Evolutionary conservation across 2,797 vertebrate species (phyloP), one percentile per base, ranked within the genome.

Genomic region (Centroberyx gerrardi): DNA sequence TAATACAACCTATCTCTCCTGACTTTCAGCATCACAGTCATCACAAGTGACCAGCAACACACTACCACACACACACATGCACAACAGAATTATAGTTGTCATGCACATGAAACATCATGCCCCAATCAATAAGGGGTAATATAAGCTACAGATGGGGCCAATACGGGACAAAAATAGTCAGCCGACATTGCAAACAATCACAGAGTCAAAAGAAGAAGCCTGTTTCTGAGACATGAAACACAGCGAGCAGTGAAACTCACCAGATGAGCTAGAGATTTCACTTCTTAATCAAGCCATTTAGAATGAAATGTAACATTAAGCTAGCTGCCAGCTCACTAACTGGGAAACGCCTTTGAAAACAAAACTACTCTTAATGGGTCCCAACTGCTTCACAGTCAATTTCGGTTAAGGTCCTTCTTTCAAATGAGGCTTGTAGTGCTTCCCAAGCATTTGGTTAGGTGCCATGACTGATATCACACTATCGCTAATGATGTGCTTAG

Each of bases 351-450:
- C 67, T 73, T 52, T 72, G 58, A 68, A 73, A 81, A 78, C 54
- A 72, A 67, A 71, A 76, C 49, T 17, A 1, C 29, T 18, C 33
- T 48, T 84, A 78, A 82, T 73, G 70, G 66, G 49, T 77, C 76
- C 79, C 62, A 2, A 29, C 33, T 42, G 82, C 64, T 69, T 82
- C 76, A 56, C 52, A 62, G 60, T 86, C 64, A 59, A 65, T 82
- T 82, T 84, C 65, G 74, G 74, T 59, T 78, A 38, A 74, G 51
- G 48, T 72, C 22, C 60, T 64, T 70, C 44, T 40, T 72, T 46
- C 51, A 77, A 80, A 82, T 62, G 70, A 70, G 44, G 5, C 65
- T 54, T 0, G 44, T 56, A 77, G 53, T 54, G 18, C 64, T 73
- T 44, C 75, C 38, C 33, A 4, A 29, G 64, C 29, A 68, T 59